Evolutionary conservation across 2,888 invertebrate genomes (phyloP).

Genomic region (Andrena fulva): DNA sequence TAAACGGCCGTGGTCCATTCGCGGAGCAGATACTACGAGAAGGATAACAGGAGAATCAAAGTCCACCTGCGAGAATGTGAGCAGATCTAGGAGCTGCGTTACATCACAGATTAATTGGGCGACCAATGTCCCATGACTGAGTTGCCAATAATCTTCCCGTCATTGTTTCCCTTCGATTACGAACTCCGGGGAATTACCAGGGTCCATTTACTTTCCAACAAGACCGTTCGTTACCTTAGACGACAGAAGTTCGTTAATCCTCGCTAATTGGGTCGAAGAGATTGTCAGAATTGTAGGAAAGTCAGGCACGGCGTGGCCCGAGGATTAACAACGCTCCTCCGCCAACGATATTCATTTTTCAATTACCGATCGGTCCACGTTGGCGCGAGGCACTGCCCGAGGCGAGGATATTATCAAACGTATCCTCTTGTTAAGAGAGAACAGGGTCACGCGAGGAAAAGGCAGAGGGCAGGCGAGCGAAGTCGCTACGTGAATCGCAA

Average conservation of each 20-base stretch:
- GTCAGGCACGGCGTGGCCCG: background rate
- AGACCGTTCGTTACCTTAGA: constrained; percentile 34
- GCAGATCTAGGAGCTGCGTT: background rate
- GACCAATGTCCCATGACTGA: constrained; percentile 6
- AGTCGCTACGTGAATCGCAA: constrained; percentile 26
- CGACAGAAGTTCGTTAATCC: constrained; percentile 42
- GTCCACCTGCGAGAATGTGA: background rate
- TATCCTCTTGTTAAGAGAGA: constrained; percentile 40
- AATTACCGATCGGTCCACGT: background rate
- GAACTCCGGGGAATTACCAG: constrained; percentile 32
- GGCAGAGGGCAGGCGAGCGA: background rate
- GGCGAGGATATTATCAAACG: background rate
- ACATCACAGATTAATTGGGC: constrained; percentile 14
- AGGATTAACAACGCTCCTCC: background rate
- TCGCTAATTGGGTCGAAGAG: constrained; percentile 38
- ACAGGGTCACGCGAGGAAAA: constrained; percentile 34
- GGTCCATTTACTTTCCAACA: constrained; percentile 39
- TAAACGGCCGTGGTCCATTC: too few relatives aligned
- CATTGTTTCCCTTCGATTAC: constrained; percentile 31
- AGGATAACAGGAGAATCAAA: background rate
- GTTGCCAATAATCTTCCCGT: constrained; percentile 16
- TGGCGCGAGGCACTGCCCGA: background rate
- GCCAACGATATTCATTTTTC: background rate
- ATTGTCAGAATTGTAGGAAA: constrained; percentile 21
- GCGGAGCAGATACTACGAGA: background rate